Percentiles rank a stretch among this genome's conserved stretches.
phyloP scores from a whole-genome alignment of 2,797 vertebrate genomes.

The Labroides dimidiatus region DNA sequence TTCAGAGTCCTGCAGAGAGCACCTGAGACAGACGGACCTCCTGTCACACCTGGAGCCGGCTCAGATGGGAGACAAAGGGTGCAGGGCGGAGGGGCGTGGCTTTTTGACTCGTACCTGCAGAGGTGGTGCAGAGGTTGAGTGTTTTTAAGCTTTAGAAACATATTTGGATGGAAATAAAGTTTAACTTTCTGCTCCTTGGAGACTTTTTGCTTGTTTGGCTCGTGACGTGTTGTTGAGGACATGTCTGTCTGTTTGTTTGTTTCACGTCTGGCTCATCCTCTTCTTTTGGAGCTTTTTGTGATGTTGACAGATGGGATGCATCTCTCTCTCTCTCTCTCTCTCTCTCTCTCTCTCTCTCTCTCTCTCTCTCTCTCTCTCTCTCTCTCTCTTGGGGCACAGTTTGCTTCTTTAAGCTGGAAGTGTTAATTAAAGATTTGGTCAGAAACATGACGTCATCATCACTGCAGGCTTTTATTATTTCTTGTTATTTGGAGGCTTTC shows the following conservation, averaged over 20 bases:
- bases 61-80: too few relatives aligned
- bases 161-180: too few relatives aligned
- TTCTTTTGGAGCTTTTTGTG: conserved; percentile 10
- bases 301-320: conserved; percentile 9
- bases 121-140: too few relatives aligned
- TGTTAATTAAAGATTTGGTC: conserved; percentile 2
- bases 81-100: too few relatives aligned
- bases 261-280: not conserved
- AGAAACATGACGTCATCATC: not conserved
- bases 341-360: not conserved
- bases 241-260: not conserved
- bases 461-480: not conserved
- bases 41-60: too few relatives aligned
- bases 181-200: too few relatives aligned
- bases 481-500: not conserved
- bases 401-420: not conserved
- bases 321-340: not conserved
- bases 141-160: too few relatives aligned
- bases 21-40: too few relatives aligned
- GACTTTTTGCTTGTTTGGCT: not conserved
- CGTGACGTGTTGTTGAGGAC: not conserved
- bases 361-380: not conserved
- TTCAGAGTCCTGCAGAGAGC: not conserved
- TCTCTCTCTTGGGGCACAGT: not conserved
- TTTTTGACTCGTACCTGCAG: too few relatives aligned